Evolutionary conservation across 92 coral and sea anemone species (phyloP).

Genomic region (Umimayanthus kanabou): DNA sequence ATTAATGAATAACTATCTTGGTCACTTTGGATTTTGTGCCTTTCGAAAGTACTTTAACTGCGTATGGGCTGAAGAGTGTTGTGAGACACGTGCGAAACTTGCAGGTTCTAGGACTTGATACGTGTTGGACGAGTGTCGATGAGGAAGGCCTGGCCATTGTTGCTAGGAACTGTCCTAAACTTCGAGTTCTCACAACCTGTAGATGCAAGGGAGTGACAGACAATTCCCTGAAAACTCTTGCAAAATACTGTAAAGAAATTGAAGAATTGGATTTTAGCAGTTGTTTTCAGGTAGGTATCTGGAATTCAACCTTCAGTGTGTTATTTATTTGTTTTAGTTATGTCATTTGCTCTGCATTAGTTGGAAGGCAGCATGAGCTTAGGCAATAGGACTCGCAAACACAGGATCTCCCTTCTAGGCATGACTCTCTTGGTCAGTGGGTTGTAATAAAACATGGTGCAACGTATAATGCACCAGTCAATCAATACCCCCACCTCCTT

Average conservation of each 20-base stretch:
- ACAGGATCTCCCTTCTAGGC: too few species aligned
- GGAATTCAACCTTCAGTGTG: background rate
- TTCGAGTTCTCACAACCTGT: slow-evolving; percentile 66
- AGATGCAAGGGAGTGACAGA: slow-evolving; percentile 83
- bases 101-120: slow-evolving; percentile 73
- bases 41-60: slow-evolving; percentile 59
- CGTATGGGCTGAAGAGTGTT: slow-evolving; percentile 62
- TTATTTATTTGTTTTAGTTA: too few species aligned
- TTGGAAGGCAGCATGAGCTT: too few species aligned
- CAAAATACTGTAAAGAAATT: slow-evolving; percentile 62
- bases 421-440: too few species aligned
- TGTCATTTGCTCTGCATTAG: too few species aligned
- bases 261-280: slow-evolving; percentile 83
- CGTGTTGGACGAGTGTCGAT: slow-evolving; percentile 83
- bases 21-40: slow-evolving; percentile 72
- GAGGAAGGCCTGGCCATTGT: slow-evolving; percentile 71
- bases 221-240: slow-evolving; percentile 58
- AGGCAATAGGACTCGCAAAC: too few species aligned
- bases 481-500: too few species aligned
- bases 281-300: slow-evolving; percentile 73
- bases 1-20: slow-evolving; percentile 48
- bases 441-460: too few species aligned
- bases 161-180: slow-evolving; percentile 76
- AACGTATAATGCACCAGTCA: too few species aligned
- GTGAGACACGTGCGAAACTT: slow-evolving; percentile 56